Percentiles rank a stretch among this genome's conserved stretches.
Evolutionary conservation across 35 echinoderm and acorn worm genomes (phyloP).

Genomic region (Holothuria glaberrima): DNA sequence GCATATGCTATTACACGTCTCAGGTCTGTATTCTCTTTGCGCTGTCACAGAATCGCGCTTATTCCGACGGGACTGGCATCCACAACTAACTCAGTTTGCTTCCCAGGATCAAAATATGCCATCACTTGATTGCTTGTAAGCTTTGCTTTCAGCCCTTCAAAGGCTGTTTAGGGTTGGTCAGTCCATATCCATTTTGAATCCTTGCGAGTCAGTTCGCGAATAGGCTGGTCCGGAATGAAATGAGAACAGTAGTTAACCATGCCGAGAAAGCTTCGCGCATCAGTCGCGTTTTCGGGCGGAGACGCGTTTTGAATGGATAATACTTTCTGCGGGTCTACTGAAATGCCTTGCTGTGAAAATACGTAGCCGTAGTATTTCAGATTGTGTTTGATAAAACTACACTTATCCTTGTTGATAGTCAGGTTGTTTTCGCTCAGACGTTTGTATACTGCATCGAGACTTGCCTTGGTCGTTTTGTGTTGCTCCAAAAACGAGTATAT

Average conservation of each 20-base stretch:
- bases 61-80: slow-evolving; percentile 40
- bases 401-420: slow-evolving; percentile 41
- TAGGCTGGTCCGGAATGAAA: slow-evolving; percentile 62
- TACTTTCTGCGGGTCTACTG: slow-evolving; percentile 37
- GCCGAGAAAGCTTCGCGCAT: slow-evolving; percentile 59
- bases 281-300: not conserved
- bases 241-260: slow-evolving; percentile 72
- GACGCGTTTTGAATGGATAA: slow-evolving; percentile 21
- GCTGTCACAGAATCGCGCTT: slow-evolving; percentile 34
- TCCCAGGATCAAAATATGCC: slow-evolving; percentile 51
- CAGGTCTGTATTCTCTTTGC: not conserved
- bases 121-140: slow-evolving; percentile 22
- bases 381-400: not conserved
- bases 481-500: slow-evolving; percentile 65
- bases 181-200: slow-evolving; percentile 56
- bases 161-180: slow-evolving; percentile 3
- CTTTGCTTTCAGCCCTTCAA: slow-evolving; percentile 24
- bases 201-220: slow-evolving; percentile 56
- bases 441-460: not conserved
- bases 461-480: slow-evolving; percentile 45
- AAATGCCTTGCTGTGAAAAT: slow-evolving; percentile 6
- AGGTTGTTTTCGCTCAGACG: slow-evolving; percentile 34
- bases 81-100: slow-evolving; percentile 46
- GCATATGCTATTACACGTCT: slow-evolving; percentile 56
- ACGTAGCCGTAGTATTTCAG: not conserved